Base-by-base conservation (phyloP, 2,113 vertebrate species). In the Corynorhinus townsendii region DNA sequence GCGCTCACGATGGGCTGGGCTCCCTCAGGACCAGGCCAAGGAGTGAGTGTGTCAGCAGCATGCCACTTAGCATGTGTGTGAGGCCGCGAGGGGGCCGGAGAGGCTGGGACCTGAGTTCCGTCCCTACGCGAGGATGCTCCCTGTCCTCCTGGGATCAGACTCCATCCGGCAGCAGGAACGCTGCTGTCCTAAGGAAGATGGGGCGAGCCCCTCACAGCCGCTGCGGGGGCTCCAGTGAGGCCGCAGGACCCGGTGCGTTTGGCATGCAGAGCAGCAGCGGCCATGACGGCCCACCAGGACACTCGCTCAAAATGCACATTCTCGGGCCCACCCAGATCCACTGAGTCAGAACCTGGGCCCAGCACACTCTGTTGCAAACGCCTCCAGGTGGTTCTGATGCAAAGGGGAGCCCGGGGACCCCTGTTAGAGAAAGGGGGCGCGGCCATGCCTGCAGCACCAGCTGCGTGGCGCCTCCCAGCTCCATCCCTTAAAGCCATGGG, bases 1-100 rank as follows among this genome's bases (percentile, higher is more conserved):
- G 95, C 54, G 66, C 86, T 59, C 77, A 91, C 82, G 95, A 96
- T 86, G 92, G 96, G 90, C 94, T 95, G 96, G 85, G 16, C 85
- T 96, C 96, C 97, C 96, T 66, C 75, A 96, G 96, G 96, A 95
- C 75, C 68, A 19, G 22, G 92, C 83, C 68, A 94, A 89, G 86
- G 94, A 94, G 92, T 71, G 77, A 77, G 95, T 91, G 79, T 94
- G 94, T 97, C 94, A 81, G 92, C 69, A 95, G 96, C 90, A 89
- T 95, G 73, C 95, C 92, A 86, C 66, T 94, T 93, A 95, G 95
- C 86, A 91, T 83, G 86, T 86, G 90, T 90, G 92, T 81, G 77
- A 96, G 82, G 93, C 96, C 93, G 45, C 92, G 24, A 38, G 94
- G 94, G 96, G 95, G 35, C 59, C 30, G 26, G 62, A 96, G 89